Base-by-base conservation (phyloP, 2,888 invertebrate species). In the Beris morrisii region DNA sequence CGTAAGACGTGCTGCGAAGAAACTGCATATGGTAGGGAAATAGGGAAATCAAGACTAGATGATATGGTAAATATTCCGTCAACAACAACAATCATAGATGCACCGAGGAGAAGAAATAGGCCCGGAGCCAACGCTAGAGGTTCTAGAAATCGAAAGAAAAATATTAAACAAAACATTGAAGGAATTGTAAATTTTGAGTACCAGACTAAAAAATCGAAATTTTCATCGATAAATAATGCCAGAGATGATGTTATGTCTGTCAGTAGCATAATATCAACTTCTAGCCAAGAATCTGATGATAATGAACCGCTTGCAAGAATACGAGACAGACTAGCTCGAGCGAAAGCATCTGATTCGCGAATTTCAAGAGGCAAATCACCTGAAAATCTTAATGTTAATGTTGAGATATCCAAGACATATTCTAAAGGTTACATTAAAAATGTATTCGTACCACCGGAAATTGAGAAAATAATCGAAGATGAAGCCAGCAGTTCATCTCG, bases 391-490 rank as follows among this genome's bases (percentile, higher is more conserved):
- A 48, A 48, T 48, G 11, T 48, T 11, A 22, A 22, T 22, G n/a
- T 9, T 58, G 48, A 15, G 59, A 64, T n/a, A 43, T 56, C 53
- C 54, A 65, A 53, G 67, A 71, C 72, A 28, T 73, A 73, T 69
- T 72, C 72, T 32, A 72, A 70, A 64, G 71, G 70, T 63, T 56
- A 71, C 59, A 64, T 72, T 45, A 69, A 72, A 64, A 71, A 71
- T 64, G 70, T 73, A 43, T 74, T 73, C 70, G 73, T 74, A 45
- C 74, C 74, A 57, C 72, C 73, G 54, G 74, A 73, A 56, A 69
- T 73, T 48, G 74, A 74, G 66, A 68, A 69, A 65, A 72, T 66
- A 64, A 69, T 73, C 46, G 71, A 71, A 61, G 69, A n/a, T 2
- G 44, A 57, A 15, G 31, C 15, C 11, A 15, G 11, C 9, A 44